These are phyloP conservation scores for Empidonax alnorum DNA, from an alignment of 2,113 vertebrate genomes.

Conservation along the genomic window DNA sequence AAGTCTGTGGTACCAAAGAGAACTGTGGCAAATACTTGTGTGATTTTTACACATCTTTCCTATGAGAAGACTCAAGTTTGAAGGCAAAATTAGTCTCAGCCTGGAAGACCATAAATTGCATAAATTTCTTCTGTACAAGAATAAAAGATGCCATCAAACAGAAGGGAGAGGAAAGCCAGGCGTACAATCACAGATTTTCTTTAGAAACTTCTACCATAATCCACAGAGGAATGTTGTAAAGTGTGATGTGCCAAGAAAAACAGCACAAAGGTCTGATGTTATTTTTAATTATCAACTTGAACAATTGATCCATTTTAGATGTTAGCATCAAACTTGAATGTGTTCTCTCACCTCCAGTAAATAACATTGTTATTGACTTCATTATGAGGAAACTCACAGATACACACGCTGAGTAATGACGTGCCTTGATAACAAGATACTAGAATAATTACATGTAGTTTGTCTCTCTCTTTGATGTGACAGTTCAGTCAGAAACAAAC, in stretches of 20 bases:
- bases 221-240: background rate
- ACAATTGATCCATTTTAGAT: background rate
- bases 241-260: background rate
- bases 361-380: background rate
- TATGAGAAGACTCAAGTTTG: background rate
- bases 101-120: background rate
- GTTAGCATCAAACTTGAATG: background rate
- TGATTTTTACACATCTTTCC: background rate
- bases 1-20: background rate
- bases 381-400: background rate
- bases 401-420: background rate
- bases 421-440: background rate
- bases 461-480: background rate
- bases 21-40: fast-evolving
- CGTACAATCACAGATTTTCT: fast-evolving
- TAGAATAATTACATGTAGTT: background rate
- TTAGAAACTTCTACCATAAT: background rate
- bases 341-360: background rate
- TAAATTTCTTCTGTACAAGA: background rate
- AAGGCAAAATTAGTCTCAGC: background rate
- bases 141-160: background rate
- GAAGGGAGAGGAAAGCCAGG: background rate
- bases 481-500: background rate
- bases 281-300: background rate
- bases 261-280: background rate